Evolutionary conservation across 2,113 vertebrate genomes (phyloP).

Genomic region (Lynx canadensis): DNA sequence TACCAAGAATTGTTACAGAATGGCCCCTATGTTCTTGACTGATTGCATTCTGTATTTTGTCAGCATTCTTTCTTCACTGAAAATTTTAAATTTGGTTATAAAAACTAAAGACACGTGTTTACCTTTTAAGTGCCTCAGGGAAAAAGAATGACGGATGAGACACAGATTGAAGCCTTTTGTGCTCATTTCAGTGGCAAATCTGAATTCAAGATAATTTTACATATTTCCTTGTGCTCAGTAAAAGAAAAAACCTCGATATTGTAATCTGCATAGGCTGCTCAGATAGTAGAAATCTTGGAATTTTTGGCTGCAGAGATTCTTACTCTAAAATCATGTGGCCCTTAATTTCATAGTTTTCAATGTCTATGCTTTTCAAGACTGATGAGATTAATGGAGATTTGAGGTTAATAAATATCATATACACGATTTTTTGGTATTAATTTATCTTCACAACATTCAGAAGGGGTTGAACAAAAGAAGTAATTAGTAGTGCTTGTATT

Average conservation of each 20-base stretch:
- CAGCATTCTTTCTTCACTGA: constrained; percentile 24
- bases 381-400: background rate
- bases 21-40: background rate
- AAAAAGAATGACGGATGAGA: constrained; percentile 47
- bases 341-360: constrained; percentile 2
- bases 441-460: background rate
- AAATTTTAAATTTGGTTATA: constrained; percentile 64
- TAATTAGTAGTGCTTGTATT: background rate
- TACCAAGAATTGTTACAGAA: background rate
- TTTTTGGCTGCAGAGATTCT: background rate
- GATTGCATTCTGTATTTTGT: constrained; percentile 50
- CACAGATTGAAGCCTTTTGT: background rate
- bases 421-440: background rate
- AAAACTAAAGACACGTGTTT: constrained; percentile 50
- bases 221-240: background rate
- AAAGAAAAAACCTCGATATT: background rate
- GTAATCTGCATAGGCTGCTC: background rate
- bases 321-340: background rate
- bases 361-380: background rate
- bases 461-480: background rate
- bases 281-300: background rate
- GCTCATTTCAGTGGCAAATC: constrained; percentile 46
- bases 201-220: constrained; percentile 54
- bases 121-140: constrained; percentile 42
- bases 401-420: background rate